A percentile compares a stretch with the other conserved stretches of the same genome.
phyloP scores from a whole-genome alignment of 1,140 invertebrate genomes.

The Melanaphis sacchari region DNA sequence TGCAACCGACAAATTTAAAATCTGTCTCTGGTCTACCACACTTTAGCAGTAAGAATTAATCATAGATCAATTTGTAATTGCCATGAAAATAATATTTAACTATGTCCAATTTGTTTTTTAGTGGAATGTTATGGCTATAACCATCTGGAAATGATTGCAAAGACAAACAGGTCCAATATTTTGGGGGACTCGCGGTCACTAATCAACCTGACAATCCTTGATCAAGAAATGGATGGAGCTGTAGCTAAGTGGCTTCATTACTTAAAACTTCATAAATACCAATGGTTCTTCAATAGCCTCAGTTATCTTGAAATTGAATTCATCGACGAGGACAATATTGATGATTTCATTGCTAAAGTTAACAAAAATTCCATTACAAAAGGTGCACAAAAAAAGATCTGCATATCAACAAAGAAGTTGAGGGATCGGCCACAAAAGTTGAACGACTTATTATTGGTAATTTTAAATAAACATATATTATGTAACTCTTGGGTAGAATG shows the following conservation, averaged over 20 bases:
- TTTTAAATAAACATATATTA: not conserved
- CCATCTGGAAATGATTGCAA: not conserved
- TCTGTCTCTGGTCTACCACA: not conserved
- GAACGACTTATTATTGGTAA: conserved; percentile 32
- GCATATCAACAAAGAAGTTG: conserved; percentile 3
- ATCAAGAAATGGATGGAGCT: conserved; percentile 38
- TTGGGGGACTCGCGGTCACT: not conserved
- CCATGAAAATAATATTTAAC: not conserved
- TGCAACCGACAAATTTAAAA: not conserved
- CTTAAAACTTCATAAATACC: conserved; percentile 47
- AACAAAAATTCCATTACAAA: conserved; percentile 39
- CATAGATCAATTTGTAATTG: not conserved
- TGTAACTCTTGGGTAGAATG: not conserved
- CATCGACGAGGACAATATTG: conserved; percentile 34
- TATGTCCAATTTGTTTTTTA: not conserved
- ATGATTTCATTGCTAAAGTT: conserved; percentile 20
- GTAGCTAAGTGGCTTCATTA: conserved; percentile 10
- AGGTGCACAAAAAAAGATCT: conserved; percentile 44
- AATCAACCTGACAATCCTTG: not conserved
- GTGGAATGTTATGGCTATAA: conserved; percentile 13
- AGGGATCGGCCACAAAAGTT: not conserved
- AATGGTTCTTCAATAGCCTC: conserved; percentile 33
- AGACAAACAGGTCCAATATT: not conserved
- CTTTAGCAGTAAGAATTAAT: not conserved
- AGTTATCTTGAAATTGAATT: conserved; percentile 46